Base-by-base conservation (phyloP, 2,888 invertebrate genomes). In the Bursaphelenchus okinawaensis region DNA sequence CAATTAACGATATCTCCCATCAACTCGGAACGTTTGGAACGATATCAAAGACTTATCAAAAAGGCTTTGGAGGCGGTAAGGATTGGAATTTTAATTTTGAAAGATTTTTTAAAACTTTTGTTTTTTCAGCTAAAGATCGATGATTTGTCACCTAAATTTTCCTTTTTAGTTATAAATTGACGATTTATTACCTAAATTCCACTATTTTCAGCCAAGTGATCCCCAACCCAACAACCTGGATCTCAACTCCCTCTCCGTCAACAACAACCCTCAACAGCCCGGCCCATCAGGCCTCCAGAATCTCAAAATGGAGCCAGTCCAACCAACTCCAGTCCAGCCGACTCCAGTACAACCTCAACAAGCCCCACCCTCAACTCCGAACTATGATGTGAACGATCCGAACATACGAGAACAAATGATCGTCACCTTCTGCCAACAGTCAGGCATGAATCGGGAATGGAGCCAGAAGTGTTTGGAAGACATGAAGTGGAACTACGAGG, bases 1-100 rank as follows among this genome's bases (percentile, higher is more conserved):
- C 78, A 81, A 74, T 68, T 85, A 60, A 80, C 79, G 55, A 75
- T 85, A 23, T 79, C 83, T 29, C 82, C 82, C 82, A 89, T 92
- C 7, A 66, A 68, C 19, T 55, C 67, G 6, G 72, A 72, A 2
- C 64, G 75, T 9, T 55, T 77, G 29, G 69, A 71, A 24, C 63
- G 71, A 19, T 79, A 76, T 70, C 71, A 73, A 55, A 56, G 65
- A 22, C 57, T 75, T 29, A 55, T 74, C 58, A 74, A 67, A 20
- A 68, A 69, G 60, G 67, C 73, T 4, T 56, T 22, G 26, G 31
- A 59, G 4, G 60, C 55, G 22, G 71, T 68, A 16, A 57, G 52
- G n/a, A n/a, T n/a, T n/a, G n/a, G n/a, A n/a, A n/a, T n/a, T 68
- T 55, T 9, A 55, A 58, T 58, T 58, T 58, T 6, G 3, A 52